These are phyloP conservation scores for Scotopteryx bipunctaria DNA, from an alignment of 2,888 invertebrate genomes.

Conservation along the genomic window DNA sequence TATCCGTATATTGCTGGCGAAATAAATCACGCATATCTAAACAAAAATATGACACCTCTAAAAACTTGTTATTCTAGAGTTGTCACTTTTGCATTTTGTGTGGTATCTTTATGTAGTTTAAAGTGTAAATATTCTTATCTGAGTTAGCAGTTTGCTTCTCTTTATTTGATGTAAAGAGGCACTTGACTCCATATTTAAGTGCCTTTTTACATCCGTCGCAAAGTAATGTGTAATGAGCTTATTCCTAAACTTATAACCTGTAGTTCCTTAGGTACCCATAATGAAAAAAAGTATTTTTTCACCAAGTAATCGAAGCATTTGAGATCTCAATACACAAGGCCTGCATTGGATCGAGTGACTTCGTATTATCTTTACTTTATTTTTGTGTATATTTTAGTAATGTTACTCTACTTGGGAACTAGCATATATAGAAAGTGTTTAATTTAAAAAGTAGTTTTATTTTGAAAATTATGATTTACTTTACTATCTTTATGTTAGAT, in stretches of 20 bases:
- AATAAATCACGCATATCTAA: not conserved
- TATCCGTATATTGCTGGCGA: no score
- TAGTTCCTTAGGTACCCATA: conserved; percentile 28
- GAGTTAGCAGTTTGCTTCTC: conserved; percentile 31
- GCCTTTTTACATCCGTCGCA: conserved; percentile 50
- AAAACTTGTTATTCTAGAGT: not conserved
- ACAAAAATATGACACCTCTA: no score
- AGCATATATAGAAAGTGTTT: no score
- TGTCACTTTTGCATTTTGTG: conserved; percentile 3
- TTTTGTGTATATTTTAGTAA: not conserved
- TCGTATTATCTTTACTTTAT: not conserved
- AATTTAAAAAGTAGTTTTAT: not conserved
- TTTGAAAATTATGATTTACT: not conserved
- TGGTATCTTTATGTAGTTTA: not conserved
- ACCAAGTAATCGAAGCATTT: conserved; percentile 8
- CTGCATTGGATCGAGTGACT: conserved; percentile 4
- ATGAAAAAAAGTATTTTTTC: conserved; percentile 24
- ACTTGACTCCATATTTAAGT: conserved; percentile 64
- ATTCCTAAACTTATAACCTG: conserved; percentile 27
- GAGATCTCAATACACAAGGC: conserved; percentile 1
- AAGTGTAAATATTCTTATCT: conserved; percentile 44
- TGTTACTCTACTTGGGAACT: no score
- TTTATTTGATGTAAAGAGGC: conserved; percentile 50
- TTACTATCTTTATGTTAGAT: no score
- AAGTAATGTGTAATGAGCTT: conserved; percentile 23